Conservation (phyloP, 2,888 invertebrate genomes). For the Pandemis cinnamomeana region DNA sequence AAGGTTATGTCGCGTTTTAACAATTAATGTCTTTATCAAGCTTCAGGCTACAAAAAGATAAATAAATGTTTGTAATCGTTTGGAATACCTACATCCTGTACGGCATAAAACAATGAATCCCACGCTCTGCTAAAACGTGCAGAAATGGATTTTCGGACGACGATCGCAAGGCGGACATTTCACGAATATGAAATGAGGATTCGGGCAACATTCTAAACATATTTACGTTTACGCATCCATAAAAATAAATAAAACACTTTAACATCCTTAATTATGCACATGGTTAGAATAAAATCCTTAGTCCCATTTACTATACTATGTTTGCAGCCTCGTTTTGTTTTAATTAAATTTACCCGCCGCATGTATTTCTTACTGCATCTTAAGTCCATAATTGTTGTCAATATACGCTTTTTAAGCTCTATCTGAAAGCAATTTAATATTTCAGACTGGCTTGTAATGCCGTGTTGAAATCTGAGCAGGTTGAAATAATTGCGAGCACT, state of each 20-base stretch:
- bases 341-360: no score
- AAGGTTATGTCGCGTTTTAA: constrained; percentile 18
- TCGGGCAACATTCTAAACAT: not conserved
- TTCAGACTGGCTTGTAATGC: not conserved
- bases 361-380: no score
- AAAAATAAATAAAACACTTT: not conserved
- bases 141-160: constrained; percentile 17
- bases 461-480: constrained; percentile 32
- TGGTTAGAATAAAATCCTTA: no score
- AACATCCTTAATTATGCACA: no score
- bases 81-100: constrained; percentile 16
- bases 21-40: constrained; percentile 10
- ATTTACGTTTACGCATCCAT: not conserved
- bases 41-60: constrained; percentile 9
- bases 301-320: no score
- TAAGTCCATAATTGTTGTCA: not conserved
- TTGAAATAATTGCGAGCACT: constrained; percentile 35
- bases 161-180: constrained; percentile 8
- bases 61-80: constrained; percentile 2
- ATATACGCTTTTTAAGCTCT: not conserved
- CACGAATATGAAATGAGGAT: constrained; percentile 21
- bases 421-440: constrained; percentile 22
- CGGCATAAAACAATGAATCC: constrained; percentile 8
- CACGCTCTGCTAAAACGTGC: constrained; percentile 23
- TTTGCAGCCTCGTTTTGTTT: no score